These are phyloP conservation scores for Sinocyclocheilus maitianheensis DNA, from an alignment of 2,113 vertebrate genomes.

Conservation along the genomic window DNA sequence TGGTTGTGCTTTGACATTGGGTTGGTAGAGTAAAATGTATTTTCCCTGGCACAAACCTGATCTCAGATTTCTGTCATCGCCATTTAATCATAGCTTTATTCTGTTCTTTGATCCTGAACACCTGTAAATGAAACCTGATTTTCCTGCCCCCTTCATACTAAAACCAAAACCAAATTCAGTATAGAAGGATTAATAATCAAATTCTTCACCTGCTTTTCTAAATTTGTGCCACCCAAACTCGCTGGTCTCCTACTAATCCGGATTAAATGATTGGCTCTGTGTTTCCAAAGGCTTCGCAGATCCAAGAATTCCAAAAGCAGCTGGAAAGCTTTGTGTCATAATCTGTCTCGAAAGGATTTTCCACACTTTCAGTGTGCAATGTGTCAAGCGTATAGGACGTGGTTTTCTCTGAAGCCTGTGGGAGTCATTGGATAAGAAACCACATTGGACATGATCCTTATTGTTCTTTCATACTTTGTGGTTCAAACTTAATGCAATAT, in stretches of 20 bases:
- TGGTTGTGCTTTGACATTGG: neutral
- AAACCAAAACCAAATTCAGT: conserved; percentile 51
- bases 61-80: neutral
- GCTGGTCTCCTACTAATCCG: conserved; percentile 48
- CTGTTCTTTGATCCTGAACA: neutral
- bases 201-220: conserved; percentile 53
- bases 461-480: neutral
- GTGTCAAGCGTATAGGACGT: conserved; percentile 22
- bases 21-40: neutral
- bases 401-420: neutral
- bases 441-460: neutral
- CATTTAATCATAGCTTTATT: neutral
- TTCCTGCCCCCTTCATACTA: conserved; percentile 54
- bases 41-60: neutral
- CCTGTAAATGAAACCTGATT: neutral
- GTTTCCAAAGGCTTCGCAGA: conserved; percentile 42
- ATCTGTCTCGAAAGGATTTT: conserved; percentile 52
- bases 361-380: conserved; percentile 44
- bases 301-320: conserved; percentile 42
- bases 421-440: neutral
- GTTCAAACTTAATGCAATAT: neutral
- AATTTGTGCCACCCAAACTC: conserved; percentile 41
- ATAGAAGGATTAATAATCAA: conserved; percentile 59
- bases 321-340: conserved; percentile 34
- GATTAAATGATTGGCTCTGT: conserved; percentile 54